phyloP scores from a whole-genome alignment of 2,797 vertebrate genomes.

The Falco cherrug region DNA sequence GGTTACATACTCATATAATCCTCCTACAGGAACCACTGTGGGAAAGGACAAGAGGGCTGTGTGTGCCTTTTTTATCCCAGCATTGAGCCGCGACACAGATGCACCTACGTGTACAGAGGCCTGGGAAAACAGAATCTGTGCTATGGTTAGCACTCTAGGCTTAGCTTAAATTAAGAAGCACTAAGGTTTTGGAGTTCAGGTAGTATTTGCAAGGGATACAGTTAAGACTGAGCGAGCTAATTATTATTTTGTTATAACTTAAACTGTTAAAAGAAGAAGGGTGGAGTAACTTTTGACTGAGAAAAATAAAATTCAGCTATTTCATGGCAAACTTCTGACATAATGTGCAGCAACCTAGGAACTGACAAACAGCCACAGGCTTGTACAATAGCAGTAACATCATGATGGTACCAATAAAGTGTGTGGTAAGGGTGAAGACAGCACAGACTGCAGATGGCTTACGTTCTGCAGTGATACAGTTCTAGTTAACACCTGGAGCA shows the following conservation, averaged over 20 bases:
- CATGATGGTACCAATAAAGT: neutral
- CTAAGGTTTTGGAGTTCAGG: neutral
- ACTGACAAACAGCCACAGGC: rapidly evolving
- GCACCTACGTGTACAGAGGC: rapidly evolving
- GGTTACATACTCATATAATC: neutral
- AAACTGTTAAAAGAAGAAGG: neutral
- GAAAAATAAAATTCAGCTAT: neutral
- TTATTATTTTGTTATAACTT: neutral
- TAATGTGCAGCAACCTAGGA: neutral
- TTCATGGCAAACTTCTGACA: neutral
- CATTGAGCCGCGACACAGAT: neutral
- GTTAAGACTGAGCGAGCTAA: neutral
- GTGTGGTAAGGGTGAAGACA: neutral
- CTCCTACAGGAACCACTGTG: rapidly evolving
- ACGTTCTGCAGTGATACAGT: neutral
- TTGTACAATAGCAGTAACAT: neutral
- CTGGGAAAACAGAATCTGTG: neutral
- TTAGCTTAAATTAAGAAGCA: neutral
- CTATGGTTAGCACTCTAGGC: neutral
- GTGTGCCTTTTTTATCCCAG: neutral
- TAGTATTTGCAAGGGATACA: neutral
- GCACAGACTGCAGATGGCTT: neutral
- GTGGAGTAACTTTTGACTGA: neutral
- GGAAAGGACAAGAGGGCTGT: neutral
- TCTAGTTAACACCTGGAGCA: neutral